phyloP scores from a whole-genome alignment of 2,888 invertebrate genomes.

The Sturmia bella region DNA sequence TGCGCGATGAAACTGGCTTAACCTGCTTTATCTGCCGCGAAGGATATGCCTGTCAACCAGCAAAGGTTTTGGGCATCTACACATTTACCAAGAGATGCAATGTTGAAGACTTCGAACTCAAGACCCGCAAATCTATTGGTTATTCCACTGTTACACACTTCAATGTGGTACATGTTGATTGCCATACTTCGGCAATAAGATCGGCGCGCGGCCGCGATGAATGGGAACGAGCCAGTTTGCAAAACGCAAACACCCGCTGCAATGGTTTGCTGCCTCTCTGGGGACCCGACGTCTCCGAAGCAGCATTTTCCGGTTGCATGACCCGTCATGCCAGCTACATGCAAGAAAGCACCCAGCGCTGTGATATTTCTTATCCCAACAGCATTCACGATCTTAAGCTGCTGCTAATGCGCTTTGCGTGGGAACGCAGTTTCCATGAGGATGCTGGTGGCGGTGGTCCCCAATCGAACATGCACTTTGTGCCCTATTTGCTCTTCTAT shows the following conservation, averaged over 20 bases:
- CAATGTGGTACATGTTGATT: conserved; percentile 98
- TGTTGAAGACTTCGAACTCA: conserved; percentile 95
- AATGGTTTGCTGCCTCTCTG: conserved; percentile 98
- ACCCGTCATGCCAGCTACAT: conserved; percentile 95
- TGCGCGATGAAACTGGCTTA: conserved; percentile 97
- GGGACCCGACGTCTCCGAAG: conserved; percentile 97
- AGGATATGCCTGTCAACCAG: conserved; percentile 97
- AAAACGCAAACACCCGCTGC: conserved; percentile 98
- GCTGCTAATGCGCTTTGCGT: conserved; percentile 92
- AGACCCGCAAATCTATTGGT: conserved; percentile 90
- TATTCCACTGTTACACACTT: conserved; percentile 99
- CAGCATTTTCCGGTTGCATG: conserved; percentile 95
- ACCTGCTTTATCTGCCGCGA: conserved; percentile 99
- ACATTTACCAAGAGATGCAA: conserved; percentile 97
- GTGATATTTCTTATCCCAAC: conserved; percentile 81
- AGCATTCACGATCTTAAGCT: conserved; percentile 96
- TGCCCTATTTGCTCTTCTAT: conserved; percentile 96
- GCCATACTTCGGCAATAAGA: conserved; percentile 97
- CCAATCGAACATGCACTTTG: conserved; percentile 97
- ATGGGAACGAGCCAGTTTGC: conserved; percentile 98
- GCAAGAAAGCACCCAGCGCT: conserved; percentile 82
- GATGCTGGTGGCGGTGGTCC: conserved; percentile 98
- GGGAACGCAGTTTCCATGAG: conserved; percentile 97
- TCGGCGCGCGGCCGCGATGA: conserved; percentile 90
- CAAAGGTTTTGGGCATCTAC: conserved; percentile 96